These are phyloP conservation scores for Leptestheria dahalacensis DNA, from an alignment of 1,140 invertebrate species.

Conservation along the genomic window DNA sequence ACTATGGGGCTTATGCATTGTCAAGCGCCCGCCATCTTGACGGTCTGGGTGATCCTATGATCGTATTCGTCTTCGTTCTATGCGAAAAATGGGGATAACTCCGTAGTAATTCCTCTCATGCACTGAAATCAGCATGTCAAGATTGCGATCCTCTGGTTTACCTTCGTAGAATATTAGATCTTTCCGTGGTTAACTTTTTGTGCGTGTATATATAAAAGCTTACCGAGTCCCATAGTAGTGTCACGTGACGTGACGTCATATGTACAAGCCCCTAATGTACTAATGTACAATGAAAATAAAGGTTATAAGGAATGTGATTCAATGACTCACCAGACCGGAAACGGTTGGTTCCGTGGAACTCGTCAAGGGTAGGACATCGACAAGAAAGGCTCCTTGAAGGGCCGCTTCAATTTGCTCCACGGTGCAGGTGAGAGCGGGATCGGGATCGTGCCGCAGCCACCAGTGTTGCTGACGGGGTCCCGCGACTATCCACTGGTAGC, in stretches of 20 bases:
- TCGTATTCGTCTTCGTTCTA: too few relatives aligned
- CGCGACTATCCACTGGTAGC: slow-evolving; percentile 94
- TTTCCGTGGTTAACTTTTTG: background rate
- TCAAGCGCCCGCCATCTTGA: too few relatives aligned
- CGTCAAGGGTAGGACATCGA: slow-evolving; percentile 59
- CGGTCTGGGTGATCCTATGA: too few relatives aligned
- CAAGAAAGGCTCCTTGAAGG: slow-evolving; percentile 77
- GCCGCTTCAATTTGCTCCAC: slow-evolving; percentile 58
- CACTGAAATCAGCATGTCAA: background rate
- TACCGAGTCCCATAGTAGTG: background rate
- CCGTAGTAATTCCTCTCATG: background rate
- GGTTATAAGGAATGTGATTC: slow-evolving; percentile 4
- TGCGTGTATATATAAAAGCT: too few relatives aligned
- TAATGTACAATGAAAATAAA: slow-evolving; percentile 5
- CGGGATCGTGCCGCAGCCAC: slow-evolving; percentile 38
- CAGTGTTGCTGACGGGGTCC: slow-evolving; percentile 62
- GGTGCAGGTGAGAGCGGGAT: slow-evolving; percentile 28
- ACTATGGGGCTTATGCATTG: too few relatives aligned
- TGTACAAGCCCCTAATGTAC: background rate
- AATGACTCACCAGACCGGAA: slow-evolving; percentile 61
- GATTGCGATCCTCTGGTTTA: background rate
- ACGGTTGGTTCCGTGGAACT: slow-evolving; percentile 63
- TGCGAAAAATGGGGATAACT: too few relatives aligned
- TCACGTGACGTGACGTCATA: background rate
- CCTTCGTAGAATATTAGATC: background rate